Base-by-base conservation (phyloP, 2,797 vertebrate genomes). In the Sebastes baramenuke region DNA sequence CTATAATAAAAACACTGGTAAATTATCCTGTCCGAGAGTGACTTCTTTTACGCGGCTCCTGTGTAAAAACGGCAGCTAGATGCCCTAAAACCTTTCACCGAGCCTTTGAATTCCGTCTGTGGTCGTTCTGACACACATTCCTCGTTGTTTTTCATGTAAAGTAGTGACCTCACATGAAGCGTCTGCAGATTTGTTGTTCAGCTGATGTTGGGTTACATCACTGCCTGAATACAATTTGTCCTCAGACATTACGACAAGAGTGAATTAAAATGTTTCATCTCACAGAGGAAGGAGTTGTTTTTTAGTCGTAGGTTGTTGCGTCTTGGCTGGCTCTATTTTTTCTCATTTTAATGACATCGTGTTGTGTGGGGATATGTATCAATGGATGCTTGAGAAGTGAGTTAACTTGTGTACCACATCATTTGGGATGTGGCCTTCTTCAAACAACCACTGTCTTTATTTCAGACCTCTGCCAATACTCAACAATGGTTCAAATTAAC, bases 81-180 rank as follows among this genome's bases (percentile, higher is more conserved):
- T 79, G 79, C 70, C 56, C 58, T 71, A 20, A 84, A 84, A 66
- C 61, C 64, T 7, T 71, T 72, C n/a, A 66, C 68, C 22, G 25
- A 82, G 71, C 79, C 85, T 83, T 86, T 89, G 20, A 78, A 75
- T 81, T 82, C 84, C 77, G 69, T 89, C 75, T 92, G 87, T 88
- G 88, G 87, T 85, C n/a, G 2, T 79, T 49, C 75, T 76, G 16
- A 86, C 80, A 87, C 85, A 82, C 87, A 83, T 88, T 85, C 81
- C 81, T 81, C 46, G 36, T 87, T 89, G 84, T 91, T 90, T 91
- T 89, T 85, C 79, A 85, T 82, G 75, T 72, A 30, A 80, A 89
- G 81, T 20, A 81, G 81, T 88, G 88, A 90, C 86, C 84, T 94
- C 88, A 93, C 86, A 81, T 88, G 81, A 77, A 79, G 67, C 66